These are phyloP conservation scores for Pomatorhinus ruficollis DNA, from an alignment of 2,113 vertebrate genomes.

Conservation along the genomic window DNA sequence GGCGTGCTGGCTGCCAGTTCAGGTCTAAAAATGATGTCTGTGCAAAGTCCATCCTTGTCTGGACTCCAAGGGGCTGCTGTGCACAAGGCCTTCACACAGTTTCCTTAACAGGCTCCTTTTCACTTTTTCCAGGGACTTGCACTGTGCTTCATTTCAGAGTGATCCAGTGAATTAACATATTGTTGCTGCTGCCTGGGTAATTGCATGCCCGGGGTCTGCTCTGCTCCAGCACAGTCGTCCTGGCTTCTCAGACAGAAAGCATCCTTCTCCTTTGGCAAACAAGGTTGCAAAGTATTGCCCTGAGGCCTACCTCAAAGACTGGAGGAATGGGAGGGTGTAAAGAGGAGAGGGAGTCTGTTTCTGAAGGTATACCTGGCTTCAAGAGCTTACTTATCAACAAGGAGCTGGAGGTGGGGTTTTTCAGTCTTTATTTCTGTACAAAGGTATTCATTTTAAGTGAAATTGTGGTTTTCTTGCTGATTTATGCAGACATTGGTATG, in stretches of 20 bases:
- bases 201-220: slow-evolving; percentile 25
- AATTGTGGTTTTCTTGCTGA: background rate
- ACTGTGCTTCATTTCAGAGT: slow-evolving; percentile 55
- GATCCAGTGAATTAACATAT: slow-evolving; percentile 66
- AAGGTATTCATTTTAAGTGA: background rate
- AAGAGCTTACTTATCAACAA: background rate
- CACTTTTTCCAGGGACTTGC: slow-evolving; percentile 53
- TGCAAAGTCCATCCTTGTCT: slow-evolving; percentile 43
- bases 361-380: background rate
- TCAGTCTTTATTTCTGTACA: slow-evolving; percentile 3
- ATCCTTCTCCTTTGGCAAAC: slow-evolving; percentile 52
- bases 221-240: background rate
- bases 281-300: slow-evolving; percentile 44
- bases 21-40: slow-evolving; percentile 10
- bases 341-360: background rate
- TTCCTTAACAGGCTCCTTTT: slow-evolving; percentile 59
- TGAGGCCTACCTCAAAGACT: background rate
- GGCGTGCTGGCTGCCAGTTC: background rate
- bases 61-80: slow-evolving; percentile 15
- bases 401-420: background rate
- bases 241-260: slow-evolving; percentile 43
- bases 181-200: slow-evolving; percentile 57
- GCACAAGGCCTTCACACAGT: slow-evolving; percentile 56
- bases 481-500: background rate
- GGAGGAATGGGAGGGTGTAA: background rate